phyloP scores from a whole-genome alignment of 2,113 vertebrate species.

The Acrocephalus kingi region DNA sequence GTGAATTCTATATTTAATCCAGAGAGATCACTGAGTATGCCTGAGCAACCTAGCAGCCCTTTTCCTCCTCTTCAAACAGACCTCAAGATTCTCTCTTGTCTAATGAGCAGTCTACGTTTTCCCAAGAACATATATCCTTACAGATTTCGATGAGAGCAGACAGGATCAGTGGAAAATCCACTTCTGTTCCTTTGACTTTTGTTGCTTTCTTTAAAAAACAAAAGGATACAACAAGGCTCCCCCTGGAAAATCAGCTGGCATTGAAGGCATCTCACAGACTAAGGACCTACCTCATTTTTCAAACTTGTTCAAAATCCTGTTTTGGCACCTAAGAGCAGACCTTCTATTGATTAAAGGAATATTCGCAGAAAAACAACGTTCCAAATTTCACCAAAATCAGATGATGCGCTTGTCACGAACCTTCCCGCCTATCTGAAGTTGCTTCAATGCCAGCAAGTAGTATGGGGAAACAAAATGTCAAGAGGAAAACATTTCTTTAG shows the following conservation, averaged over 20 bases:
- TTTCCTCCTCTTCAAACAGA: constrained; percentile 61
- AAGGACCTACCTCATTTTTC: not conserved
- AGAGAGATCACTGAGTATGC: constrained; percentile 38
- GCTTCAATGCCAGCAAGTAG: not conserved
- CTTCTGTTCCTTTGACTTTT: constrained; percentile 7
- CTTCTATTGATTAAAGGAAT: not conserved
- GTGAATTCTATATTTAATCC: constrained; percentile 56
- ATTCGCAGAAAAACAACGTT: not conserved
- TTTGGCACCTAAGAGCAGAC: not conserved
- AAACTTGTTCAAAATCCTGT: not conserved
- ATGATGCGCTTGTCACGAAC: not conserved
- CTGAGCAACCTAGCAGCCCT: constrained; percentile 34
- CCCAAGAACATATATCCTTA: constrained; percentile 15
- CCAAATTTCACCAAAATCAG: not conserved
- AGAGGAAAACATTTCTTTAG: not conserved
- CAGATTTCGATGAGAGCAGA: constrained; percentile 8
- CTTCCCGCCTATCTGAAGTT: not conserved
- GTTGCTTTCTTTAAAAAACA: constrained; percentile 33
- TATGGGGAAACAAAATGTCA: not conserved
- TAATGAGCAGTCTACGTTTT: constrained; percentile 13
- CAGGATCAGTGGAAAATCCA: constrained; percentile 38
- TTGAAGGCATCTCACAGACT: not conserved
- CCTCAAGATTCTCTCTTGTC: constrained; percentile 30
- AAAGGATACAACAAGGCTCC: not conserved
- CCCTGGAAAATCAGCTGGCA: constrained; percentile 29